Percentiles rank a stretch among this genome's conserved stretches.
Evolutionary conservation across 2,888 invertebrate species (phyloP).

Genomic region (Acholoe squamosa): DNA sequence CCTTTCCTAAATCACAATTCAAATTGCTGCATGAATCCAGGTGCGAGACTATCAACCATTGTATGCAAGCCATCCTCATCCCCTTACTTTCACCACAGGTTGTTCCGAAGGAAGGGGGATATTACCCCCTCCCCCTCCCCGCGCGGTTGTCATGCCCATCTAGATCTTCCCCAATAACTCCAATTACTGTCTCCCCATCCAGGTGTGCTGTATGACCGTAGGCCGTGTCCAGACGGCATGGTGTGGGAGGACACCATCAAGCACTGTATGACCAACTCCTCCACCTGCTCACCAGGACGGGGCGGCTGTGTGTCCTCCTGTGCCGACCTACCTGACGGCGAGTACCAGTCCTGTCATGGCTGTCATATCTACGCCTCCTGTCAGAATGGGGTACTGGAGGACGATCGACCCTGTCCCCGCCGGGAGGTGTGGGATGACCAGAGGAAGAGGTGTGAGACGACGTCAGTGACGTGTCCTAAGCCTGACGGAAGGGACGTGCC

Average conservation of each 20-base stretch:
- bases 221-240: slow-evolving; percentile 73
- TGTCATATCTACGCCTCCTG: slow-evolving; percentile 70
- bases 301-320: slow-evolving; percentile 69
- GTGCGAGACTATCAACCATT: no score
- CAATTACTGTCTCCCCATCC: no score
- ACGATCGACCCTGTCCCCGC: slow-evolving; percentile 58
- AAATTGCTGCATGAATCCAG: no score
- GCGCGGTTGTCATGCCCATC: no score
- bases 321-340: slow-evolving; percentile 67
- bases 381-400: slow-evolving; percentile 23
- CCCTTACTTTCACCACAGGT: no score
- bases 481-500: background rate
- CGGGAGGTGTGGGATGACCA: slow-evolving; percentile 60
- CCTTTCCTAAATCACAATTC: no score
- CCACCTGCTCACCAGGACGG: slow-evolving; percentile 68
- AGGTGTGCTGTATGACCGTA: slow-evolving; percentile 66
- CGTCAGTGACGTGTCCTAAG: slow-evolving; percentile 29
- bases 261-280: slow-evolving; percentile 71
- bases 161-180: no score
- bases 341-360: slow-evolving; percentile 73
- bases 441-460: slow-evolving; percentile 56
- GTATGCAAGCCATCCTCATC: no score
- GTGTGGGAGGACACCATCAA: slow-evolving; percentile 73
- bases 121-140: no score
- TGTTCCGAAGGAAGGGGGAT: no score